Evolutionary conservation across 2,113 vertebrate genomes (phyloP).

Genomic region (Salvelinus fontinalis): DNA sequence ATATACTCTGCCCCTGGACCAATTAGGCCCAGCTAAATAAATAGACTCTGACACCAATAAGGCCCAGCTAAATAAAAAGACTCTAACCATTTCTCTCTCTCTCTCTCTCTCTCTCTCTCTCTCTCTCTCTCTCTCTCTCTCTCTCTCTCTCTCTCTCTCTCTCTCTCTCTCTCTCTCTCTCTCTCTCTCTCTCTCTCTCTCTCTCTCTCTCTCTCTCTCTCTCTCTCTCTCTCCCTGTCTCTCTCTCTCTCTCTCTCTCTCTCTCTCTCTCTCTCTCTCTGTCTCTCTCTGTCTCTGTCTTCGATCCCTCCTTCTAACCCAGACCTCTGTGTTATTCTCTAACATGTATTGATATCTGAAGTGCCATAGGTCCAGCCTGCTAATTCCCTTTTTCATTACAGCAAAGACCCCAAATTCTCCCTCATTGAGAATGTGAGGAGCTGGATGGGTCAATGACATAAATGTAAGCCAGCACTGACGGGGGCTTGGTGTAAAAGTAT

Average conservation of each 20-base stretch:
- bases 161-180: slow-evolving; percentile 14
- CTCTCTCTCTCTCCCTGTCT: background rate
- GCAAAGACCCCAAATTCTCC: slow-evolving; percentile 77
- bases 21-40: too few relatives aligned
- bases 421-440: slow-evolving; percentile 70
- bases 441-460: slow-evolving; percentile 79
- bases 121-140: slow-evolving; percentile 8
- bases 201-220: slow-evolving; percentile 8
- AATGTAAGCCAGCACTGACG: slow-evolving; percentile 94
- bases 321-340: slow-evolving; percentile 9
- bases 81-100: slow-evolving; percentile 49
- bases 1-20: too few relatives aligned
- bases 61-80: too few relatives aligned
- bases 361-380: slow-evolving; percentile 66
- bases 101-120: slow-evolving; percentile 28
- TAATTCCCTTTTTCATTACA: slow-evolving; percentile 81
- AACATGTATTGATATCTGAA: slow-evolving; percentile 67
- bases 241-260: background rate
- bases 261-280: slow-evolving; percentile 14
- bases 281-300: slow-evolving; percentile 3
- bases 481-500: slow-evolving; percentile 97
- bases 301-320: slow-evolving; percentile 14
- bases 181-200: slow-evolving; percentile 29
- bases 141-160: background rate
- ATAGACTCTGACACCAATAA: too few relatives aligned